Percentiles rank a stretch among this genome's conserved stretches.
These are phyloP conservation scores for Exephanes ischioxanthus DNA, from an alignment of 2,888 invertebrate species.

Conservation along the genomic window DNA sequence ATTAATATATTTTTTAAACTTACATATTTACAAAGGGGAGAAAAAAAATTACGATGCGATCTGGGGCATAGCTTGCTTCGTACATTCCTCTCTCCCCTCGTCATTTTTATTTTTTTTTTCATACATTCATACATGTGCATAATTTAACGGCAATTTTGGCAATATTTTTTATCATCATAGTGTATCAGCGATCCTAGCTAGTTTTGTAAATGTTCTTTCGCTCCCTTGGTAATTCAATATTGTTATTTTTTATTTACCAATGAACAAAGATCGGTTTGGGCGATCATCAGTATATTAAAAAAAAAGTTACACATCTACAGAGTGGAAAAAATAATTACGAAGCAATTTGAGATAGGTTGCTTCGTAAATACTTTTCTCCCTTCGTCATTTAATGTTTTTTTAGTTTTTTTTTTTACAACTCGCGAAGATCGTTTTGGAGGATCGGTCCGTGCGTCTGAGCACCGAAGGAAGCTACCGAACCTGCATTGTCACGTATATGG, in stretches of 20 bases:
- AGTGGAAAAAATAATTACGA: neutral
- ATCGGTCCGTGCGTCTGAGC: slow-evolving; percentile 53
- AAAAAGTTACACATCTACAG: neutral
- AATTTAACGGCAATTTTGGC: neutral
- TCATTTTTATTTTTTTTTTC: neutral
- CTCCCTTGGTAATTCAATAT: neutral
- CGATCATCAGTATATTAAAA: slow-evolving; percentile 1
- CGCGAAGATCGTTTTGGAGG: slow-evolving; percentile 51
- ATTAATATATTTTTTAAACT: no score
- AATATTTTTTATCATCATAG: neutral
- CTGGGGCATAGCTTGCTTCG: neutral
- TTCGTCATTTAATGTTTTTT: neutral
- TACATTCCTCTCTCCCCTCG: neutral
- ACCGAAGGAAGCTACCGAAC: slow-evolving; percentile 62
- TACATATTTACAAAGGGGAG: no score
- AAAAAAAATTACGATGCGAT: no score
- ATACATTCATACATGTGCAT: neutral
- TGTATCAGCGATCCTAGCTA: neutral
- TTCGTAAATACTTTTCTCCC: neutral
- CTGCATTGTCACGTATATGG: slow-evolving; percentile 78
- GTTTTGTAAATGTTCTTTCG: slow-evolving; percentile 2
- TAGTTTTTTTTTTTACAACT: slow-evolving; percentile 46
- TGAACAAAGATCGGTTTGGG: slow-evolving; percentile 45
- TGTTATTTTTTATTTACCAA: slow-evolving; percentile 36
- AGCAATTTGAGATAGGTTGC: neutral